Percentiles rank a stretch among this genome's conserved stretches.
phyloP scores from a whole-genome alignment of 2,113 vertebrate genomes.

The Phrynocephalus versicolor region DNA sequence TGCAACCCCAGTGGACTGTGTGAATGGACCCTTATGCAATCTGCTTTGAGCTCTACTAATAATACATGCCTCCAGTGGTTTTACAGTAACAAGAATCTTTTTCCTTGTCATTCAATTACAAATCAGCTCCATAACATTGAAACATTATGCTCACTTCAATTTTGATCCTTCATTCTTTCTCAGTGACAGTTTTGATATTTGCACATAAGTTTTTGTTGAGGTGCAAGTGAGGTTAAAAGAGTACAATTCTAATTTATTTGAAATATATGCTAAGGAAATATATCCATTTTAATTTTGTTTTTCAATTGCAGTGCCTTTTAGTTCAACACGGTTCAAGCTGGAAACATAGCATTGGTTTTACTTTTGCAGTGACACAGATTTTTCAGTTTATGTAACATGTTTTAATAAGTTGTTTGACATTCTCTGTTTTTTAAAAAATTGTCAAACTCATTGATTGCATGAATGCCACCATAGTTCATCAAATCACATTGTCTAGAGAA shows the following conservation, averaged over 20 bases:
- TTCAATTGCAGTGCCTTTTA: slow-evolving; percentile 68
- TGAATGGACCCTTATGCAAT: slow-evolving; percentile 77
- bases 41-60: slow-evolving; percentile 90
- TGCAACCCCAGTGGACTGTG: slow-evolving; percentile 18
- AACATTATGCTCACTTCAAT: slow-evolving; percentile 58
- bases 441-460: slow-evolving; percentile 86
- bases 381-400: slow-evolving; percentile 72
- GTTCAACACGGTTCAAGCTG: slow-evolving; percentile 65
- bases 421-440: slow-evolving; percentile 85
- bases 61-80: slow-evolving; percentile 80
- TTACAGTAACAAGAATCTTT: slow-evolving; percentile 72
- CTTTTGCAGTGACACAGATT: slow-evolving; percentile 72
- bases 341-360: slow-evolving; percentile 63
- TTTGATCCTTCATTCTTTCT: slow-evolving; percentile 72
- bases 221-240: slow-evolving; percentile 84
- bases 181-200: slow-evolving; percentile 87
- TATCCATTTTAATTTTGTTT: slow-evolving; percentile 67
- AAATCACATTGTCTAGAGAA: slow-evolving; percentile 85
- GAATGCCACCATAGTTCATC: slow-evolving; percentile 79
- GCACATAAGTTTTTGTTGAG: slow-evolving; percentile 88
- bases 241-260: slow-evolving; percentile 95
- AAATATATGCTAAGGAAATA: slow-evolving; percentile 75
- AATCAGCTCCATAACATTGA: slow-evolving; percentile 71
- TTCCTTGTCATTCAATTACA: slow-evolving; percentile 68
- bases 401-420: slow-evolving; percentile 80